These are phyloP conservation scores for Hoplostethus mediterraneus DNA, from an alignment of 2,797 vertebrate species.

Conservation along the genomic window DNA sequence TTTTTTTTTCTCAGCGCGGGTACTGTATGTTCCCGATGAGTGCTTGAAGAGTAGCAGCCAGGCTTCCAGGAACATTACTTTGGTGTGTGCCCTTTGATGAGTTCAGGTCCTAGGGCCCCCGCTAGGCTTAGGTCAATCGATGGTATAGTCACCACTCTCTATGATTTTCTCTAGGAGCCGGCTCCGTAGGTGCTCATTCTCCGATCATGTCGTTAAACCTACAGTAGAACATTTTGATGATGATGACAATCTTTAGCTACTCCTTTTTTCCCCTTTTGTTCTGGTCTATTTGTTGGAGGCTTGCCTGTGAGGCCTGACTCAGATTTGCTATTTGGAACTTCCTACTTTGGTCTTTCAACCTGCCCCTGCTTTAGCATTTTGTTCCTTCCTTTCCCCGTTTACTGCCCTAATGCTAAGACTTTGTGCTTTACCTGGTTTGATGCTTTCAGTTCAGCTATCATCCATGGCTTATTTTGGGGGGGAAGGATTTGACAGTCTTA, in stretches of 20 bases:
- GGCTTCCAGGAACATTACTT: not conserved
- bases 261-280: too few relatives aligned
- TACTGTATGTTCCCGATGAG: not conserved
- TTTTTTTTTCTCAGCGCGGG: not conserved
- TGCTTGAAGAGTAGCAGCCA: not conserved
- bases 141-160: not conserved
- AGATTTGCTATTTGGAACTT: too few relatives aligned
- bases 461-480: not conserved
- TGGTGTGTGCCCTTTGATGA: not conserved
- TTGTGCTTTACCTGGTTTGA: not conserved
- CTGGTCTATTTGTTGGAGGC: too few relatives aligned
- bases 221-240: too few relatives aligned
- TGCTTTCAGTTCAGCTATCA: not conserved
- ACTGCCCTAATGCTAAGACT: too few relatives aligned
- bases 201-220: not conserved
- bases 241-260: too few relatives aligned
- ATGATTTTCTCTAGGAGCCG: not conserved
- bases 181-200: not conserved
- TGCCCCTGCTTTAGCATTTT: too few relatives aligned
- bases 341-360: too few relatives aligned
- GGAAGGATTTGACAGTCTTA: not conserved
- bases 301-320: too few relatives aligned
- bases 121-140: not conserved
- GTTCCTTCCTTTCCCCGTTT: too few relatives aligned
- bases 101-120: not conserved